Evolutionary conservation across 2,888 invertebrate species (phyloP), one percentile per base, ranked within the genome.

Genomic region (Machimus atricapillus): DNA sequence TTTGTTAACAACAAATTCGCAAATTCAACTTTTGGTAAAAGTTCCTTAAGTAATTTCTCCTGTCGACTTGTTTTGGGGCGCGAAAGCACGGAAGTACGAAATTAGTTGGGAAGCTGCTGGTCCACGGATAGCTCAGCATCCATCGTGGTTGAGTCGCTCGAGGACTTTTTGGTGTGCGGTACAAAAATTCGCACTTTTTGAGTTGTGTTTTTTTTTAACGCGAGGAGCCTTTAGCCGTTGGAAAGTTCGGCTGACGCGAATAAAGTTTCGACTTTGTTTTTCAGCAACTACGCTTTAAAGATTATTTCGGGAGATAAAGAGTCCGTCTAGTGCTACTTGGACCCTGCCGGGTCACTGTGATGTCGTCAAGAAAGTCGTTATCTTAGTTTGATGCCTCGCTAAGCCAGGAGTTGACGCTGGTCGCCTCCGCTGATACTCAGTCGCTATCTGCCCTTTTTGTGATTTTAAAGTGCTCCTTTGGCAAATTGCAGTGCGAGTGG

Each of bases 291-390:
- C 82, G 82, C 58, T 66, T 82, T 23, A 58, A 58, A 58, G 82
- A 82, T 82, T 82, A 58, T 27, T 46, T 82, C 66, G 66, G 16
- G 19, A 16, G 82, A 82, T 82, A 82, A 82, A 37, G 19, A 23
- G 16, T 34, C n/a, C 19, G 66, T 82, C 82, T 82, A 82, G 58
- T 37, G 40, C 40, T 78, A 78, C 23, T 78, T 78, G 78, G 52
- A 56, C 81, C 58, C 12, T 82, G 58, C 14, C 40, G 37, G 79
- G 82, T 66, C 82, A 82, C 37, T 58, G 66, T 66, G 37, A 82
- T 82, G 82, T 82, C 66, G 82, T 82, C 58, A 82, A 66, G 58
- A 82, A 82, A 66, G 58, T 82, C 82, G 37, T 82, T 82, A 82
- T 82, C 82, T 82, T 58, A 19, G 37, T 58, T 82, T 58, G 58